Evolutionary conservation across 2,888 invertebrate genomes (phyloP), one percentile per base, ranked within the genome.

Genomic region (Pyrgus malvae): DNA sequence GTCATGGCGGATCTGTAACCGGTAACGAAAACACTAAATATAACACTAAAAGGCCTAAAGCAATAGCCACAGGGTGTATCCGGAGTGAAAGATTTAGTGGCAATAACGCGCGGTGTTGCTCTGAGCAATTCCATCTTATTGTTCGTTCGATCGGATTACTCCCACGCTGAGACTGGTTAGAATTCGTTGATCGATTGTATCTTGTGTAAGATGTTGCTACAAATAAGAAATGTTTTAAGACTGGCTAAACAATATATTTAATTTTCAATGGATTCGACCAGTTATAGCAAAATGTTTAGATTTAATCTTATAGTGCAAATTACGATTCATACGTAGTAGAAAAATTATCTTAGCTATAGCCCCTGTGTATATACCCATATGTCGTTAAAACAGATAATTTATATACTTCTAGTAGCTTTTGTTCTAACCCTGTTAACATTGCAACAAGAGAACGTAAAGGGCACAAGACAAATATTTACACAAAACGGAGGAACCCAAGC

Each of bases 61-160:
- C 73, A 75, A 80, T 77, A 69, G 76, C 82, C 74, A 56, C 67
- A 67, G 77, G 83, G 68, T 61, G 71, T 73, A 68, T 72, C 68
- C 61, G 60, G 69, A 72, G 70, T 79, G 83, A 78, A 85, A 89
- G 87, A 89, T 89, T 89, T 89, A 89, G 83, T 77, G 89, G 85
- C 88, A 89, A 89, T 88, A 89, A 85, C 78, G 84, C 72, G 70
- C 74, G 73, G 77, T 78, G 80, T 81, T 68, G 76, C 81, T 70
- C 68, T 67, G 66, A 78, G 77, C 81, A 74, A 80, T 83, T 74
- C 74, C 72, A 74, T 76, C 78, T 74, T 77, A 83, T 88, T 86
- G 88, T 88, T 79, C 79, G 82, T 72, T 70, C 74, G 76, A 80
- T 83, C 81, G 82, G 85, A 87, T 88, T 85, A 86, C 82, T 74